Evolutionary conservation across 2,113 vertebrate species (phyloP).

Genomic region (Tragelaphus scriptus): DNA sequence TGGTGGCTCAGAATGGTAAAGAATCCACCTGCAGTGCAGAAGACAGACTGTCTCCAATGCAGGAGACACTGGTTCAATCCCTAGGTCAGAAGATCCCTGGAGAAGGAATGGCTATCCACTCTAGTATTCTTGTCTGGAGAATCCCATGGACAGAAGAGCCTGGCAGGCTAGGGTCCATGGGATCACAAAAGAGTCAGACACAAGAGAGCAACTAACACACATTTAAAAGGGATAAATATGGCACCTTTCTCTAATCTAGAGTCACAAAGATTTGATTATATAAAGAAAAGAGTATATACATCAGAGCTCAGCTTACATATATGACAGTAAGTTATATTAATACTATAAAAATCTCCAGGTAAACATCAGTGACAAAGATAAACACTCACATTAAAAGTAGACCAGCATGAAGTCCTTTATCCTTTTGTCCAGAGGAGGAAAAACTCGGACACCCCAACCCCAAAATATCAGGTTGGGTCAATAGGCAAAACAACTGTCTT

Average conservation of each 20-base stretch:
- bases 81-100: not conserved
- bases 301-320: not conserved
- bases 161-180: not conserved
- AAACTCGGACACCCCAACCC: not conserved
- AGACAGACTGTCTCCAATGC: not conserved
- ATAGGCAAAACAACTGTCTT: not conserved
- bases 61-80: not conserved
- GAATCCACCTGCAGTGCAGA: not conserved
- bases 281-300: slow-evolving; percentile 12
- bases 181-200: not conserved
- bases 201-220: not conserved
- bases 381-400: slow-evolving; percentile 59
- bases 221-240: not conserved
- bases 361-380: not conserved
- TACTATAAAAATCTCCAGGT: slow-evolving; percentile 3
- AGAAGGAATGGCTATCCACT: not conserved
- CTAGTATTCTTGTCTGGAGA: not conserved
- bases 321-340: not conserved
- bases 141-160: not conserved
- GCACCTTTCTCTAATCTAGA: not conserved
- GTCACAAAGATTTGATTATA: not conserved
- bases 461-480: not conserved
- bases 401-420: not conserved
- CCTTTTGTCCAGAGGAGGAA: not conserved
- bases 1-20: not conserved